These are phyloP conservation scores for Trachemys scripta DNA, from an alignment of 2,113 vertebrate genomes.

Conservation along the genomic window DNA sequence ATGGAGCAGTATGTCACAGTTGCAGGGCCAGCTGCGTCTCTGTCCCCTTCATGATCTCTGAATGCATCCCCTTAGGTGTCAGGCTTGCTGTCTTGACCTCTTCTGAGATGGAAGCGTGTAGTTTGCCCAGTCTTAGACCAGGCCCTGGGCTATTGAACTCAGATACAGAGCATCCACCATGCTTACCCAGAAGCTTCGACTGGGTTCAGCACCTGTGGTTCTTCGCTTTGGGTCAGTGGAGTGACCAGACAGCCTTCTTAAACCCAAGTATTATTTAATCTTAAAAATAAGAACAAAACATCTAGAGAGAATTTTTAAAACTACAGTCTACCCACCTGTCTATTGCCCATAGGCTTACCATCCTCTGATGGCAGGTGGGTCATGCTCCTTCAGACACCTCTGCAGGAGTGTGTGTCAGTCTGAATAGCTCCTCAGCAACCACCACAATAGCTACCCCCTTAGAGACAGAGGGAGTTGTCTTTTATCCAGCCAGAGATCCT, in stretches of 20 bases:
- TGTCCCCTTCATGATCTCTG: neutral
- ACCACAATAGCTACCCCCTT: conserved; percentile 2
- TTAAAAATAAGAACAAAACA: neutral
- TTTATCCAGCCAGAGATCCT: neutral
- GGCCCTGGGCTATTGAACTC: neutral
- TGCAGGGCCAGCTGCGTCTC: neutral
- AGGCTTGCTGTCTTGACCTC: neutral
- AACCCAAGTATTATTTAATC: neutral
- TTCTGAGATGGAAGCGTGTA: neutral
- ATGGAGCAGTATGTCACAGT: neutral
- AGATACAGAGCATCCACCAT: neutral
- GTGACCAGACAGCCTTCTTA: neutral
- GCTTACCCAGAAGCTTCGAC: neutral
- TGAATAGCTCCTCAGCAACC: conserved; percentile 57
- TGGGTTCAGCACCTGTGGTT: neutral
- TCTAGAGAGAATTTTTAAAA: neutral
- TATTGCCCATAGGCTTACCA: neutral
- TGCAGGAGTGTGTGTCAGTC: neutral
- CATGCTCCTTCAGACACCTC: conserved; percentile 44
- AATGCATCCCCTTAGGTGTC: fast-evolving
- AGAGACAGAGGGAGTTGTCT: neutral
- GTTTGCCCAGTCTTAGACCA: neutral
- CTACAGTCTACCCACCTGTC: fast-evolving
- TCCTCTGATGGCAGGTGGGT: neutral
- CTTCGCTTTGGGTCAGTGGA: conserved; percentile 5